These are phyloP conservation scores for Triplophysa tibetana DNA, from an alignment of 2,113 vertebrate species.

Conservation along the genomic window DNA sequence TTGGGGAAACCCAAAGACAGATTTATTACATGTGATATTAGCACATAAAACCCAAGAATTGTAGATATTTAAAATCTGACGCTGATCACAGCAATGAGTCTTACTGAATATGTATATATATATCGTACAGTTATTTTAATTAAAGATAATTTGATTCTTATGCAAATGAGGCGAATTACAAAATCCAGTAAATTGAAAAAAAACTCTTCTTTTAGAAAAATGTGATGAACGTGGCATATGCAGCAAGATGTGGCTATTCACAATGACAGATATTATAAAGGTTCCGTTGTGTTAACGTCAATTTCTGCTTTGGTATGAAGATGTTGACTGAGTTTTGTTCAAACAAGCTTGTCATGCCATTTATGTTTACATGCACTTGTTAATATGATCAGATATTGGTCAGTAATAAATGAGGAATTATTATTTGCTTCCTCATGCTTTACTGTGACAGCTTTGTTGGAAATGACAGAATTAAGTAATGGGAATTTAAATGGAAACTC, in stretches of 20 bases:
- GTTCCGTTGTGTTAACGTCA: not conserved
- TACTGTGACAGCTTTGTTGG: conserved; percentile 24
- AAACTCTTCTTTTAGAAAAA: conserved; percentile 1
- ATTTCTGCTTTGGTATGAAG: not conserved
- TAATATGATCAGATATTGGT: conserved; percentile 1
- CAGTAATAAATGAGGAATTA: not conserved
- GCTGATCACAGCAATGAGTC: not conserved
- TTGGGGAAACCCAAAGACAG: too few relatives aligned
- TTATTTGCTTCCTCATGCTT: conserved; percentile 18
- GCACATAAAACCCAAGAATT: not conserved
- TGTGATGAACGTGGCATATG: not conserved
- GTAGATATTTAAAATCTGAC: not conserved
- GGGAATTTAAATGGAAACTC: conserved; percentile 18
- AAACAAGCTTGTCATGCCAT: not conserved
- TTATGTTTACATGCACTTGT: conserved; percentile 14
- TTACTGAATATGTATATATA: not conserved
- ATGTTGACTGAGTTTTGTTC: not conserved
- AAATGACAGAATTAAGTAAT: conserved; percentile 24
- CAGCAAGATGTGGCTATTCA: not conserved
- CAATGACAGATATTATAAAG: not conserved
- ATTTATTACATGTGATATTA: not conserved
- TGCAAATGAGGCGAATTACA: not conserved
- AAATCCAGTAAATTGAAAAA: not conserved
- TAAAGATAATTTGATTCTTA: not conserved
- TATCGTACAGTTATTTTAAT: not conserved